These are phyloP conservation scores for Hemistola chrysoprasaria DNA, from an alignment of 2,888 invertebrate genomes.

Conservation along the genomic window DNA sequence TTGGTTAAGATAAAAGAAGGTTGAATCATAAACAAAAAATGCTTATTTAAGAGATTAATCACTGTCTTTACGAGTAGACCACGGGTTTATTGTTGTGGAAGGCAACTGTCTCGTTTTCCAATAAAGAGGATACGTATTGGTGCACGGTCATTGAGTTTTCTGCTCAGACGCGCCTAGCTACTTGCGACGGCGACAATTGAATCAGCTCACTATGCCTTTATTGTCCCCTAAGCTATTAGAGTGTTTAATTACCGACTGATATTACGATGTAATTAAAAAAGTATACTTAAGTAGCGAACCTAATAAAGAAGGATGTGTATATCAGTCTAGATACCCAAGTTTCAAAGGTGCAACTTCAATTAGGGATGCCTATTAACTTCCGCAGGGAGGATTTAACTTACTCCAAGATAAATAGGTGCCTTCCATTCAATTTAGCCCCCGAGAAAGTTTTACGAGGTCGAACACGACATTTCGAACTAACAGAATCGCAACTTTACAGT, in stretches of 20 bases:
- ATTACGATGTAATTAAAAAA: neutral
- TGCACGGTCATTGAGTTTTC: slow-evolving; percentile 72
- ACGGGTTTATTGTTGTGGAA: slow-evolving; percentile 60
- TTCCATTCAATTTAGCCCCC: slow-evolving; percentile 19
- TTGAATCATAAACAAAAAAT: no score
- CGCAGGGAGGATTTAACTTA: slow-evolving; percentile 13
- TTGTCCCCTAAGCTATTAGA: slow-evolving; percentile 27
- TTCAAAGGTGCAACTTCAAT: neutral
- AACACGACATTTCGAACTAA: slow-evolving; percentile 21
- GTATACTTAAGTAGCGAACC: no score
- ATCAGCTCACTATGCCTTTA: slow-evolving; percentile 39
- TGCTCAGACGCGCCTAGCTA: slow-evolving; percentile 57
- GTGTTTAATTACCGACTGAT: slow-evolving; percentile 20
- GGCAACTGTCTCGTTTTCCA: slow-evolving; percentile 75
- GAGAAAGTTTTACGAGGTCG: slow-evolving; percentile 9
- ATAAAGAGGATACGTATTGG: slow-evolving; percentile 75
- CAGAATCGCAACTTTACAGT: slow-evolving; percentile 25
- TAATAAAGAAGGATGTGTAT: no score
- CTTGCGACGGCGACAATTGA: slow-evolving; percentile 47
- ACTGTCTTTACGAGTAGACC: slow-evolving; percentile 6
- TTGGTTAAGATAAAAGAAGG: no score
- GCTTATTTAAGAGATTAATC: no score
- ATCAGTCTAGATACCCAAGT: no score
- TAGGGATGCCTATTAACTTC: slow-evolving; percentile 5
- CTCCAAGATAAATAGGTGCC: slow-evolving; percentile 15